A percentile compares a stretch with the other conserved stretches of the same genome.
These are phyloP conservation scores for Mechanitis mazaeus DNA, from an alignment of 2,888 invertebrate genomes.

Conservation along the genomic window DNA sequence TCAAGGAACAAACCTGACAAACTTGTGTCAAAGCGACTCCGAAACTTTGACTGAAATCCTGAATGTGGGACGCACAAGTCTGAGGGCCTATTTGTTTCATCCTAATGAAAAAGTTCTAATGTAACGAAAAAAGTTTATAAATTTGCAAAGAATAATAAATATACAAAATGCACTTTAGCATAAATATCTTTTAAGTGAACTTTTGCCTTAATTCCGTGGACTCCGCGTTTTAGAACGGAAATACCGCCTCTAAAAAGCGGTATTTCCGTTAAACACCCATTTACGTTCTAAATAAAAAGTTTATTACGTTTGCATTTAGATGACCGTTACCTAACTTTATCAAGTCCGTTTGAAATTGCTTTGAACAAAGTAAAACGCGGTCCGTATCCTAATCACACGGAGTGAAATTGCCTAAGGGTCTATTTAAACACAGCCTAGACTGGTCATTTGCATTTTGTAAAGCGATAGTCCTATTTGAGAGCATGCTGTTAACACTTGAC, in stretches of 20 bases:
- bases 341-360: slow-evolving; percentile 8
- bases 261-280: neutral
- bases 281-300: neutral
- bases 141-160: neutral
- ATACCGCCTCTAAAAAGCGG: neutral
- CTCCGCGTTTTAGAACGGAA: neutral
- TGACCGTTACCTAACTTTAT: slow-evolving; percentile 6
- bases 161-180: neutral
- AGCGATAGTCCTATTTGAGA: slow-evolving; percentile 47
- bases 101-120: slow-evolving; percentile 4
- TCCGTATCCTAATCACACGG: slow-evolving; percentile 18
- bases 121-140: neutral
- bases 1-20: slow-evolving; percentile 2
- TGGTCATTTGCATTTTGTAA: slow-evolving; percentile 48
- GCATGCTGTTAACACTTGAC: slow-evolving; percentile 40
- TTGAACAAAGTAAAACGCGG: slow-evolving; percentile 5
- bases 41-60: slow-evolving; percentile 6
- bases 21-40: slow-evolving; percentile 2
- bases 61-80: slow-evolving; percentile 2
- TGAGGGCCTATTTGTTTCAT: slow-evolving; percentile 3
- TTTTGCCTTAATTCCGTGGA: neutral
- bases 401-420: slow-evolving; percentile 21
- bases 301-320: slow-evolving; percentile 6
- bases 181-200: no score
- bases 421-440: slow-evolving; percentile 23